These are phyloP conservation scores for Caenorhabditis doughertyi DNA, from an alignment of 2,888 invertebrate species.

Conservation along the genomic window DNA sequence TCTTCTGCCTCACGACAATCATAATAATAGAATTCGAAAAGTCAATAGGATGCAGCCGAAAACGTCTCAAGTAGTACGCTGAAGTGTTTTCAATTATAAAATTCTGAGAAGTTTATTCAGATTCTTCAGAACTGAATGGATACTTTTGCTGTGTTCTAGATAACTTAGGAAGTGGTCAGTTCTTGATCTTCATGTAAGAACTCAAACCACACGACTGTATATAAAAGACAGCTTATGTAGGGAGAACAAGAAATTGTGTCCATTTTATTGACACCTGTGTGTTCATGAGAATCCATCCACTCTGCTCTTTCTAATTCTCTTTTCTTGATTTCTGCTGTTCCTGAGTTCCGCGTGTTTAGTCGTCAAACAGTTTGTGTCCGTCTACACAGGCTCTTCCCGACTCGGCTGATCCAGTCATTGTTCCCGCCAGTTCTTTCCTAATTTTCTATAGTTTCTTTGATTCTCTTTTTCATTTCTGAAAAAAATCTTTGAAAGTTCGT, in stretches of 20 bases:
- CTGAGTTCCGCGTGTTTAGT: constrained; percentile 30
- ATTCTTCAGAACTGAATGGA: constrained; percentile 13
- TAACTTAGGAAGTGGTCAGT: neutral
- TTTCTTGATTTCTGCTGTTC: neutral
- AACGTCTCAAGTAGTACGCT: constrained; percentile 12
- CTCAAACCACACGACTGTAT: too few species aligned
- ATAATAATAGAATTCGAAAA: constrained; percentile 1
- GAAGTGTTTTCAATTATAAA: constrained; percentile 27
- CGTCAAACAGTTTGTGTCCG: constrained; percentile 23
- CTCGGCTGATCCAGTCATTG: constrained; percentile 23
- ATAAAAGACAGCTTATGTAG: too few species aligned
- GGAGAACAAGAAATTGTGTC: too few species aligned
- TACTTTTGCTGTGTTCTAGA: neutral
- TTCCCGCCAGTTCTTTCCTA: neutral
- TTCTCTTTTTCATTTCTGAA: neutral
- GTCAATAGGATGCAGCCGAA: neutral
- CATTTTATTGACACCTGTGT: constrained; percentile 2
- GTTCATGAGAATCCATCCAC: neutral
- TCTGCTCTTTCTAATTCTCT: neutral
- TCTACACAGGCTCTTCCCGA: constrained; percentile 12
- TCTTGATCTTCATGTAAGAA: neutral
- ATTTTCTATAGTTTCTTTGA: neutral
- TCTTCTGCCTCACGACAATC: neutral
- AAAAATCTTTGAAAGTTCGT: neutral
- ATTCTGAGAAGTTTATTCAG: neutral